Conservation (phyloP, 64 coral and sea anemone genomes). For the Porites lutea region DNA sequence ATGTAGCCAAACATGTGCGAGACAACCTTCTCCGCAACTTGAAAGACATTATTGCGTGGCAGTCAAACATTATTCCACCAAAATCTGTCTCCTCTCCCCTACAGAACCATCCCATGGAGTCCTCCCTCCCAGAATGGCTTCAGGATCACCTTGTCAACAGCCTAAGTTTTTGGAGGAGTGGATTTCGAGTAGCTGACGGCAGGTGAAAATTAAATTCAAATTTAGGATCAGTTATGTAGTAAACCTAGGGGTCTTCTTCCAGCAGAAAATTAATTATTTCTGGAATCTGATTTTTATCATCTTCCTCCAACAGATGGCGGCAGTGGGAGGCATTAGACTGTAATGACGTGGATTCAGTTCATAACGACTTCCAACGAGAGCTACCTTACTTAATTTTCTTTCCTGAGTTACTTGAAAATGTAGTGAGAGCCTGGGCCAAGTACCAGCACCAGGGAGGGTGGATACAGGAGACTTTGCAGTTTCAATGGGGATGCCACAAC, state of each 20-base stretch:
- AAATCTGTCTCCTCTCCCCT: background rate
- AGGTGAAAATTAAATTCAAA: background rate
- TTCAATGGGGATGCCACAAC: slow-evolving; percentile 66
- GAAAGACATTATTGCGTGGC: slow-evolving; percentile 72
- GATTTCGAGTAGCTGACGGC: slow-evolving; percentile 92
- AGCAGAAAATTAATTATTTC: too few relatives aligned
- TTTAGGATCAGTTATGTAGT: too few relatives aligned
- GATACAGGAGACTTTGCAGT: slow-evolving; percentile 64
- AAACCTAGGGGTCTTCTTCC: background rate
- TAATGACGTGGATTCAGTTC: slow-evolving; percentile 94
- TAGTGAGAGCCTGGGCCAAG: slow-evolving; percentile 85
- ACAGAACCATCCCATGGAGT: slow-evolving; percentile 11
- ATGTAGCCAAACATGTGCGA: slow-evolving; percentile 68
- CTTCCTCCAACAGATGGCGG: slow-evolving; percentile 57
- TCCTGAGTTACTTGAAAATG: slow-evolving; percentile 81
- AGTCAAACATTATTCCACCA: slow-evolving; percentile 72
- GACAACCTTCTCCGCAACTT: slow-evolving; percentile 59
- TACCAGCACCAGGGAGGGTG: slow-evolving; percentile 61
- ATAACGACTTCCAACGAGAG: slow-evolving; percentile 95
- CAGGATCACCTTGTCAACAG: slow-evolving; percentile 91
- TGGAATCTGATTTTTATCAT: background rate
- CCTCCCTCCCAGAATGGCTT: slow-evolving; percentile 76
- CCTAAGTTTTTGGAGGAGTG: slow-evolving; percentile 91
- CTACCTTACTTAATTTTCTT: slow-evolving; percentile 87
- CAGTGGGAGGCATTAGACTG: slow-evolving; percentile 97